Evolutionary conservation across 2,113 vertebrate species (phyloP), one percentile per base, ranked within the genome.

Genomic region (Pogona vitticeps): DNA sequence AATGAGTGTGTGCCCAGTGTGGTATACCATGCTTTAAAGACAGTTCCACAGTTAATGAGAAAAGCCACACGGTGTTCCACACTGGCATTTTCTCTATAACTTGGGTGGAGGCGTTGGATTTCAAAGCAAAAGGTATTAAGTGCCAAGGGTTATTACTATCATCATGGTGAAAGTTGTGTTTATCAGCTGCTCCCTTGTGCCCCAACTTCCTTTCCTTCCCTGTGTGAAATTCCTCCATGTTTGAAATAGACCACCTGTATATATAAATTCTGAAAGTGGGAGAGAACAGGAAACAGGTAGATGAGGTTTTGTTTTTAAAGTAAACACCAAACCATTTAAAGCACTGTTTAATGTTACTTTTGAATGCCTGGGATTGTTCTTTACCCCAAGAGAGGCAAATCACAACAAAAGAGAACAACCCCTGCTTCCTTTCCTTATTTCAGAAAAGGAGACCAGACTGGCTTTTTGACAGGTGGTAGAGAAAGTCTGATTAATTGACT

Each of bases 401-500:
- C 89, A 80, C 52, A 78, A 77, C 75, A 0, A 0, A 36, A 86
- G 82, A 89, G 85, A 83, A 89, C 78, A 77, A 58, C 76, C 68
- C 84, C 36, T 91, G 85, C 75, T 85, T 94, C 93, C 77, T 80
- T 91, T 87, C 80, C 73, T 65, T 80, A 61, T 84, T 91, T 84
- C 40, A 81, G 21, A 52, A 87, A 82, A 88, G 79, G 92, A 52
- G 12, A 89, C 86, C 79, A 92, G 88, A 76, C 21, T 82, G 82
- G 38, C 12, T 89, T 92, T 65, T 89, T 92, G 95, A 93, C 83
- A 82, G 72, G 67, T 82, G 65, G 86, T 83, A 93, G 91, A 88
- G 80, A 88, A 95, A 94, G 83, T 86, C 91, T 93, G 93, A 95
- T 94, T 94, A 94, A 96, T 92, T 94, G 91, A 93, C 86, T 94